Evolutionary conservation across 2,113 vertebrate genomes (phyloP).

Genomic region (Laticauda colubrina): DNA sequence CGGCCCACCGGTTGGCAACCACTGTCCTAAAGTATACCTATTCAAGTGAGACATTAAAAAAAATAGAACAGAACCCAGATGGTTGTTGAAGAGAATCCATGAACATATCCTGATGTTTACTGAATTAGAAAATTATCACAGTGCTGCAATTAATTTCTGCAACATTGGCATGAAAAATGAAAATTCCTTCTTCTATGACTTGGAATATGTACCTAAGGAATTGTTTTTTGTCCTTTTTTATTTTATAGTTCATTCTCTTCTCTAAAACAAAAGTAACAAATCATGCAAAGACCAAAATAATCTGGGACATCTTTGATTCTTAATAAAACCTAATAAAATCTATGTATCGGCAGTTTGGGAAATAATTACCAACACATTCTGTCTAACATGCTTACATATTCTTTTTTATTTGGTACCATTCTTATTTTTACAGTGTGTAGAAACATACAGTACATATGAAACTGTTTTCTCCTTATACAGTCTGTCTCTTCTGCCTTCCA

Average conservation of each 20-base stretch:
- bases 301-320: neutral
- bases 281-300: neutral
- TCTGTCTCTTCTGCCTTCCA: constrained; percentile 10
- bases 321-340: constrained; percentile 24
- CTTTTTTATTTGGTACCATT: neutral
- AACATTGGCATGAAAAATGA: neutral
- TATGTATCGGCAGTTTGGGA: neutral
- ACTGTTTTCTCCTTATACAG: neutral
- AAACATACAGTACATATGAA: constrained; percentile 1
- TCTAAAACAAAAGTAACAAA: constrained; percentile 17
- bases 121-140: neutral
- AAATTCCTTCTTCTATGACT: constrained; percentile 5
- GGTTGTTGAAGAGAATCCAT: neutral
- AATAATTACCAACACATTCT: neutral
- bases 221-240: neutral
- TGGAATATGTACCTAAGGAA: neutral
- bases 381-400: neutral
- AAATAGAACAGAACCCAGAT: neutral
- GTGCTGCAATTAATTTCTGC: neutral
- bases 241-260: constrained; percentile 6
- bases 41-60: neutral
- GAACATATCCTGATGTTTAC: neutral
- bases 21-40: neutral
- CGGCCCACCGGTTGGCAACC: no score
- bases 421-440: constrained; percentile 13